Base-by-base conservation (phyloP, 2,888 invertebrate genomes). In the Escarpia spicata region DNA sequence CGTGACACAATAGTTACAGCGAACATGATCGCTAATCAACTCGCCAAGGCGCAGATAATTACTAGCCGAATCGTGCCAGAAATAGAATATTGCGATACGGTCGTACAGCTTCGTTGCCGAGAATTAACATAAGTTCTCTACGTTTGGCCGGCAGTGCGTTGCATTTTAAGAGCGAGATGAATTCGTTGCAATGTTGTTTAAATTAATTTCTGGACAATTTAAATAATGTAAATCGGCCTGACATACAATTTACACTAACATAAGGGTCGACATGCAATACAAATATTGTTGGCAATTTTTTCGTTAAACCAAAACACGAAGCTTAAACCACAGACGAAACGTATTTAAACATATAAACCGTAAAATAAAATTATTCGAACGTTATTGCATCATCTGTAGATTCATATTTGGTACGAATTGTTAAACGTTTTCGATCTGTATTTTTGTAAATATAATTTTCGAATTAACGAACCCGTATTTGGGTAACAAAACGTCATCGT, bases 1-100 rank as follows among this genome's bases (percentile, higher is more conserved):
- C n/a, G 75, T n/a, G 75, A 75, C 75, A 75, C 75, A 75, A 75
- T 75, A 75, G 75, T 26, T 26, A 26, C 6, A 19, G 75, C 75
- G 75, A 75, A 75, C 75, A 26, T n/a, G 75, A n/a, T 75, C 75
- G n/a, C 75, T n/a, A 75, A 75, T 75, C 75, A 75, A n/a, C 75
- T 75, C 19, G 75, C 75, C 19, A 75, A 26, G 75, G 4, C 75
- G 75, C n/a, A 19, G 75, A 75, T 75, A 75, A 75, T 75, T 75
- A 75, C 75, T 6, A 26, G 19, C n/a, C 2, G 75, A 75, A 26
- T 75, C 75, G 75, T 26, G 75, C 75, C 75, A 75, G 26, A 75
- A 26, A 75, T 75, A 75, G 75, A 75, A 26, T n/a, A 26, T 75
- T 75, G 26, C 6, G n/a, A 26, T 75, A 75, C 75, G 19, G 4